These are phyloP conservation scores for Gavia stellata DNA, from an alignment of 2,113 vertebrate genomes.

Conservation along the genomic window DNA sequence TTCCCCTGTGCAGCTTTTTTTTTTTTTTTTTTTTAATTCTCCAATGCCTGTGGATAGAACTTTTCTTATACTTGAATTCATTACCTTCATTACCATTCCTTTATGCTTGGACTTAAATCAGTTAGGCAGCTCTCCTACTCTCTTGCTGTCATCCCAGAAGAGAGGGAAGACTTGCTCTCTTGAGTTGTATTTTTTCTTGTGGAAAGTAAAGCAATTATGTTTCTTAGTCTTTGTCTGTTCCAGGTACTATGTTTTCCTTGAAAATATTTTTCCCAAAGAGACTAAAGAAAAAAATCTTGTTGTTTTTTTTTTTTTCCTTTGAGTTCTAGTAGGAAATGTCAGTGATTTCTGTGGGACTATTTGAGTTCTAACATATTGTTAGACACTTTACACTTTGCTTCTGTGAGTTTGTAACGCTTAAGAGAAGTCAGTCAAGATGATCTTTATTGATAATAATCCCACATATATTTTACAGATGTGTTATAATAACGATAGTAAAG, in stretches of 20 bases:
- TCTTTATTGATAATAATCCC: neutral
- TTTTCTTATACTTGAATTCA: neutral
- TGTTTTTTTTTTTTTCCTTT: neutral
- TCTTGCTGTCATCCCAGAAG: neutral
- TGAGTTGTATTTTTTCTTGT: neutral
- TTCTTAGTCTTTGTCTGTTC: neutral
- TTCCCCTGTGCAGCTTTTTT: neutral
- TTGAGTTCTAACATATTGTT: neutral
- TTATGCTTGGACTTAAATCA: conserved; percentile 5
- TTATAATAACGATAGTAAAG: neutral
- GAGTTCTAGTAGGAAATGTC: neutral
- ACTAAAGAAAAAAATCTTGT: neutral
- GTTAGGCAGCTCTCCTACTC: neutral
- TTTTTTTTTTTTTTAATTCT: neutral
- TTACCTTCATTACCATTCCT: neutral
- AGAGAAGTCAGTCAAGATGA: neutral
- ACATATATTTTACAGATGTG: neutral
- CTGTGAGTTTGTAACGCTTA: neutral
- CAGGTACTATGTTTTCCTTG: neutral
- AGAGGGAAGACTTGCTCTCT: neutral
- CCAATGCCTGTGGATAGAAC: neutral
- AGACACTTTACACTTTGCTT: neutral
- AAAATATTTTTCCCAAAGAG: neutral
- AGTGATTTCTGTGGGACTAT: neutral
- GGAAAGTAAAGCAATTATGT: neutral